These are phyloP conservation scores for Eulacestoma nigropectus DNA, from an alignment of 2,113 vertebrate species.

Conservation along the genomic window DNA sequence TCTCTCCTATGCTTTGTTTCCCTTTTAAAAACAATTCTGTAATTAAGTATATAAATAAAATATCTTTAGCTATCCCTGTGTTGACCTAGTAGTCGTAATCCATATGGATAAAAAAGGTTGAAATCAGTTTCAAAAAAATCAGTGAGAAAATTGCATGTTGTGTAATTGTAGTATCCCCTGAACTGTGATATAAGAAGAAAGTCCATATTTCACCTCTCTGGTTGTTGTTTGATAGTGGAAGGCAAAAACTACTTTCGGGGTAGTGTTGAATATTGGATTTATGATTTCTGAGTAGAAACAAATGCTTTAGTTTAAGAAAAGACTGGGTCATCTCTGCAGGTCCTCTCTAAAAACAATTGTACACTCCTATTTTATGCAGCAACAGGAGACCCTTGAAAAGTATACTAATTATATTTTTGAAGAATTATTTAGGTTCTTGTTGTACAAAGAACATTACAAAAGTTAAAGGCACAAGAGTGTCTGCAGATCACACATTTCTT, in stretches of 20 bases:
- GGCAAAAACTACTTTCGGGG: not conserved
- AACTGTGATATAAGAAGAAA: not conserved
- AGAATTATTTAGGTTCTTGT: not conserved
- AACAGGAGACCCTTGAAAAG: not conserved
- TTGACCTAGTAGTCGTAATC: not conserved
- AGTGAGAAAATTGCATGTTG: not conserved
- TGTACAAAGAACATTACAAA: not conserved
- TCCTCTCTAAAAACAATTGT: not conserved
- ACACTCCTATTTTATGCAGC: not conserved
- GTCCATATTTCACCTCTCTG: not conserved
- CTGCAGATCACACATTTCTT: not conserved
- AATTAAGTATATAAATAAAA: not conserved
- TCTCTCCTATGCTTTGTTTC: not conserved
- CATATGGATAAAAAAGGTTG: not conserved
- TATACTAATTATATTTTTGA: not conserved
- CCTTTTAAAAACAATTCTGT: not conserved
- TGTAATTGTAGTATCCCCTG: not conserved
- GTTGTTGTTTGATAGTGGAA: not conserved
- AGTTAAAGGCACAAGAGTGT: not conserved
- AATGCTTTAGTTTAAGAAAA: not conserved
- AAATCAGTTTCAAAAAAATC: not conserved
- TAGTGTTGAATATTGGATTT: not conserved
- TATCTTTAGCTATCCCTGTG: not conserved
- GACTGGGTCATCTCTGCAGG: not conserved
- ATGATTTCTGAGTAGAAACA: not conserved